These are phyloP conservation scores for Physella acuta DNA, from an alignment of 1,140 invertebrate genomes.

Conservation along the genomic window DNA sequence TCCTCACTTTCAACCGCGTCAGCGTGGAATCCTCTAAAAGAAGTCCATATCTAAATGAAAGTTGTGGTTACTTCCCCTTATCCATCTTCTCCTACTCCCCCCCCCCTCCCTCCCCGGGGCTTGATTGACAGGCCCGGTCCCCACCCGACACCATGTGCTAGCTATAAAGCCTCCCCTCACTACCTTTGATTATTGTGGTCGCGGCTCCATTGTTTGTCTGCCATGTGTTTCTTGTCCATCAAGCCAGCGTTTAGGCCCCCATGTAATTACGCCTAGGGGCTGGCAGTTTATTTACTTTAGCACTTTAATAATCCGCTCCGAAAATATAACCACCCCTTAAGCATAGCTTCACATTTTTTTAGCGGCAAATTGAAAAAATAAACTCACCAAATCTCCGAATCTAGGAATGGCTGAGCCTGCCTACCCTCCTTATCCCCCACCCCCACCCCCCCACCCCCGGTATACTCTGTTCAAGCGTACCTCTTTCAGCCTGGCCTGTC, in stretches of 20 bases:
- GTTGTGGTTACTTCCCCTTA: no score
- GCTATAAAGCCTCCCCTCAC: neutral
- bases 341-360: neutral
- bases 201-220: conserved; percentile 5
- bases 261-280: conserved; percentile 14
- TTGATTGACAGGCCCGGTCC: neutral
- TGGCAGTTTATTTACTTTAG: conserved; percentile 19
- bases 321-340: conserved; percentile 9
- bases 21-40: no score
- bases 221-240: conserved; percentile 20
- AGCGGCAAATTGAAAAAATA: conserved; percentile 6
- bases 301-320: conserved; percentile 16
- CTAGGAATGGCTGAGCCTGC: no score
- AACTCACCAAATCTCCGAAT: no score
- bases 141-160: neutral
- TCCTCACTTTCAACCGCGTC: no score
- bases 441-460: neutral
- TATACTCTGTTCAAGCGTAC: neutral
- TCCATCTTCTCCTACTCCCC: no score
- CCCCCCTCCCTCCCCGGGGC: no score
- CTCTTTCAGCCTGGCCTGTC: neutral
- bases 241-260: conserved; percentile 1
- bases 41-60: no score
- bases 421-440: neutral
- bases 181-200: neutral